Evolutionary conservation across 2,888 invertebrate species (phyloP).

Genomic region (Torymus aiolomorphi): DNA sequence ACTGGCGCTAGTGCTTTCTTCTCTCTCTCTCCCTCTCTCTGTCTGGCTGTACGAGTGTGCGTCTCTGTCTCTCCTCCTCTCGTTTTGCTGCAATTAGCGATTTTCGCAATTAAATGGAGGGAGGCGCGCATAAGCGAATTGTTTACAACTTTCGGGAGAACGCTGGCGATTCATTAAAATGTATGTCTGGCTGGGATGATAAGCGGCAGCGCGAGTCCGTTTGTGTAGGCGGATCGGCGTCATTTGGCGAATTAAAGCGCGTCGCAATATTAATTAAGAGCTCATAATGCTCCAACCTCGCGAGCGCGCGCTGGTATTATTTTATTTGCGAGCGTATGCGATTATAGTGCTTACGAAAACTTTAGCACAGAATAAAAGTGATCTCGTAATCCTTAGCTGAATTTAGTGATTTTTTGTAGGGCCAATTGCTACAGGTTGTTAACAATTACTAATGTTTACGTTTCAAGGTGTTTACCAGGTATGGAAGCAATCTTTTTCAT

Average conservation of each 20-base stretch:
- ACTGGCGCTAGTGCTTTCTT: neutral
- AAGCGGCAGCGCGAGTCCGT: neutral
- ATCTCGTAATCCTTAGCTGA: no score
- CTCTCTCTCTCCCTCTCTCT: constrained; percentile 9
- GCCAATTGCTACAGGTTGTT: no score
- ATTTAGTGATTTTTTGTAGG: no score
- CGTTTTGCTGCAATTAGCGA: constrained; percentile 54
- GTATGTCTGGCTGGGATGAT: no score
- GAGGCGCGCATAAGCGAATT: constrained; percentile 15
- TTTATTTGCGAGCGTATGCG: neutral
- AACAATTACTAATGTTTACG: no score
- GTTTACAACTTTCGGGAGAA: constrained; percentile 43
- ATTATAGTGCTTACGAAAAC: neutral
- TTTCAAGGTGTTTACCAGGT: no score
- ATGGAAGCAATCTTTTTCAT: no score
- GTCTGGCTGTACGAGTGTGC: neutral
- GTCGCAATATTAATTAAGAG: constrained; percentile 46
- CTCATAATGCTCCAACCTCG: constrained; percentile 24
- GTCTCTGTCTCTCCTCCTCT: constrained; percentile 9
- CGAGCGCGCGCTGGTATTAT: neutral
- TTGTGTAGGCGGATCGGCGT: constrained; percentile 2
- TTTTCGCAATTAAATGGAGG: constrained; percentile 51
- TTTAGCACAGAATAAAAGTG: neutral
- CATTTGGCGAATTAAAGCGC: constrained; percentile 27
- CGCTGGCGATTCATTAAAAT: constrained; percentile 38